Conservation (phyloP, 2,888 invertebrate species). For the Osedax frankpressi region DNA sequence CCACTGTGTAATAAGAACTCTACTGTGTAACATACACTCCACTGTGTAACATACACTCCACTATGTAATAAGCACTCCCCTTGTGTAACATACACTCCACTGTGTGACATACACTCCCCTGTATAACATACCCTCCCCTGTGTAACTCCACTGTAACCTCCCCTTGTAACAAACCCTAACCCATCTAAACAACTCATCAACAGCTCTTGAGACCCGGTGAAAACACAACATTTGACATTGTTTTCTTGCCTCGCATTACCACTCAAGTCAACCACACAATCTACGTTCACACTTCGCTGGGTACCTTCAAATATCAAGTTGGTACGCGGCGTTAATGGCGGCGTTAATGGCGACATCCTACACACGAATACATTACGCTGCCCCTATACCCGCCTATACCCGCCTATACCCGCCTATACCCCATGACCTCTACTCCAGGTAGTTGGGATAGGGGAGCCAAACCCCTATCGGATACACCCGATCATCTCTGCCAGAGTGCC, state of each 20-base stretch:
- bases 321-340: constrained; percentile 28
- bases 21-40: too few species aligned
- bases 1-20: too few species aligned
- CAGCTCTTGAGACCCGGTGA: constrained; percentile 48
- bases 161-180: too few species aligned
- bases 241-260: constrained; percentile 81
- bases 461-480: constrained; percentile 79
- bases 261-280: constrained; percentile 74
- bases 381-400: not conserved
- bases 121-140: too few species aligned
- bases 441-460: constrained; percentile 62
- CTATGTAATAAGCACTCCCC: too few species aligned
- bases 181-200: not conserved
- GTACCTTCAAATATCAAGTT: constrained; percentile 74
- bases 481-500: constrained; percentile 80
- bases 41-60: too few species aligned
- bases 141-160: too few species aligned
- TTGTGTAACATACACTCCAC: too few species aligned
- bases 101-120: too few species aligned
- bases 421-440: constrained; percentile 36
- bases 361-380: not conserved
- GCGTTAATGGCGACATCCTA: not conserved
- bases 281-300: constrained; percentile 84
- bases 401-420: not conserved
- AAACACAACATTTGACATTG: constrained; percentile 87